A percentile compares a stretch with the other conserved stretches of the same genome.
Evolutionary conservation across 1,140 invertebrate species (phyloP).

Genomic region (Eumaeus atala): DNA sequence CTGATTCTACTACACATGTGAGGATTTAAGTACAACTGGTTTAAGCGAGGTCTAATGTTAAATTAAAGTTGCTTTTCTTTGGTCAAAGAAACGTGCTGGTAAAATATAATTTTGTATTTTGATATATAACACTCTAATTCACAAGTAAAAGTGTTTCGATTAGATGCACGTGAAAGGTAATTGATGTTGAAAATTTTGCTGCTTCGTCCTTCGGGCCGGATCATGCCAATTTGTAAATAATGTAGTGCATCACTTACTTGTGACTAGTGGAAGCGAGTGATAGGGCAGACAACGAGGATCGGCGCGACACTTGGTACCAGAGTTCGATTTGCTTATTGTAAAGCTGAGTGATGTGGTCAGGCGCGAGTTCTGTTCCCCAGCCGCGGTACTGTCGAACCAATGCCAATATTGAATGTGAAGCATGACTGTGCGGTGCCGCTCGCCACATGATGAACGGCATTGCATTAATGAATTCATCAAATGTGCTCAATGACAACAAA

Average conservation of each 20-base stretch:
- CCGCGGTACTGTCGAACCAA: slow-evolving; percentile 84
- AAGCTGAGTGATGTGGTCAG: slow-evolving; percentile 83
- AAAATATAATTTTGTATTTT: too few relatives aligned
- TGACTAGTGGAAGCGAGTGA: slow-evolving; percentile 90
- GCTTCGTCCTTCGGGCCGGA: slow-evolving; percentile 38
- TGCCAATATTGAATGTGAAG: slow-evolving; percentile 57
- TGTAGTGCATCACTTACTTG: slow-evolving; percentile 78
- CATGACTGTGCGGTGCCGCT: slow-evolving; percentile 37
- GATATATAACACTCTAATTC: too few relatives aligned
- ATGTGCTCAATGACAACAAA: too few relatives aligned
- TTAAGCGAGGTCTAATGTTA: too few relatives aligned
- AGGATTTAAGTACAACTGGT: too few relatives aligned
- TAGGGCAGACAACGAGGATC: slow-evolving; percentile 90
- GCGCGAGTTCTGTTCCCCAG: slow-evolving; percentile 90
- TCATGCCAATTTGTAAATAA: slow-evolving; percentile 25
- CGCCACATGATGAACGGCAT: too few relatives aligned
- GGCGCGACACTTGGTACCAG: slow-evolving; percentile 91
- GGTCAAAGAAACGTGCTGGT: too few relatives aligned
- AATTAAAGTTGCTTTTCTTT: too few relatives aligned
- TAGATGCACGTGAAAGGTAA: background rate
- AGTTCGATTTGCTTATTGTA: slow-evolving; percentile 88
- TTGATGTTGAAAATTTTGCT: slow-evolving; percentile 4
- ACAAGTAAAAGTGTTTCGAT: background rate
- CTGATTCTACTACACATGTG: too few relatives aligned
- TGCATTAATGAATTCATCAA: too few relatives aligned